Percentiles rank a stretch among this genome's conserved stretches.
Evolutionary conservation across 2,797 vertebrate genomes (phyloP).

Genomic region (Acanthurus tractus): DNA sequence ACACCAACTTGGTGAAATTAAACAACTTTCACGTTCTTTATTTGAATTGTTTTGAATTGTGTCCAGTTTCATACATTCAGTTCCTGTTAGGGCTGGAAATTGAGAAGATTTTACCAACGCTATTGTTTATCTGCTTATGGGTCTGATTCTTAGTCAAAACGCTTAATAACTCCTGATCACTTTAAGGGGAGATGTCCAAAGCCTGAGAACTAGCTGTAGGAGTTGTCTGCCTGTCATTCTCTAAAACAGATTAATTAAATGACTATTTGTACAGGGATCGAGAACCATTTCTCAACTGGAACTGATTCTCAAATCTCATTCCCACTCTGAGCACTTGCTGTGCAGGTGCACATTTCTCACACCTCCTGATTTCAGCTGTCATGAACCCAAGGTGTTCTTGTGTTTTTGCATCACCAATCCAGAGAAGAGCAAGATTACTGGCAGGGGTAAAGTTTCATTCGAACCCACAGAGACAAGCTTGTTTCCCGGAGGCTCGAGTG

Average conservation of each 20-base stretch:
- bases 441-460: slow-evolving; percentile 29
- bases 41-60: slow-evolving; percentile 3
- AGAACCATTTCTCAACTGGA: no score
- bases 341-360: slow-evolving; percentile 12
- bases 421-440: slow-evolving; percentile 4
- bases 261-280: no score
- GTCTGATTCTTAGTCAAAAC: no score
- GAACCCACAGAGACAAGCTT: slow-evolving; percentile 38
- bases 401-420: slow-evolving; percentile 17
- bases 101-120: no score
- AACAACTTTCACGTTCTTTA: not conserved
- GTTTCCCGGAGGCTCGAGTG: slow-evolving; percentile 33
- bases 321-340: not conserved
- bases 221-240: no score
- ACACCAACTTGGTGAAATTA: not conserved
- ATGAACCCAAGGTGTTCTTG: not conserved
- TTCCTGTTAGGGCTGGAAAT: not conserved
- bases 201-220: no score
- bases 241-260: no score
- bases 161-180: no score
- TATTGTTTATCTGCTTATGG: no score
- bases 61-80: not conserved
- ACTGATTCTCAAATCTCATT: no score
- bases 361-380: slow-evolving; percentile 19
- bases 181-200: no score